A percentile compares a stretch with the other conserved stretches of the same genome.
Evolutionary conservation across 2,113 vertebrate genomes (phyloP).

Genomic region (Otus sunia): DNA sequence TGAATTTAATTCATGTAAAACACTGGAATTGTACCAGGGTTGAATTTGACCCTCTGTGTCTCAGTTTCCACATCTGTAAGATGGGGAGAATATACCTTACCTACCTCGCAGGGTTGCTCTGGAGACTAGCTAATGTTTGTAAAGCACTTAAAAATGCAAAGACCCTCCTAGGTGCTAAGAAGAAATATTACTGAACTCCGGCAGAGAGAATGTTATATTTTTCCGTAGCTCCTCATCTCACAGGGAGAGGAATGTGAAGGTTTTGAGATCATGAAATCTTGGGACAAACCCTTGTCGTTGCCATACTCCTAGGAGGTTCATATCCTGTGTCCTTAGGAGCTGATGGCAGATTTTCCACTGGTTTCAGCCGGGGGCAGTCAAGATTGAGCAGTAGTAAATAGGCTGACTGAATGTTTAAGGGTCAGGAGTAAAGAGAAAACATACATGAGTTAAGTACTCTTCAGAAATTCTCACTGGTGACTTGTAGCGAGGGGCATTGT

Average conservation of each 20-base stretch:
- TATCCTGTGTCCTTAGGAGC: neutral
- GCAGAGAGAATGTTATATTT: constrained; percentile 9
- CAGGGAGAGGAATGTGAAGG: neutral
- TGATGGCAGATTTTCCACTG: neutral
- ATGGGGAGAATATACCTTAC: constrained; percentile 55
- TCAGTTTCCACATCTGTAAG: constrained; percentile 57
- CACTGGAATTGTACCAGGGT: constrained; percentile 56
- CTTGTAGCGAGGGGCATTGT: neutral
- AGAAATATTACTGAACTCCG: constrained; percentile 19
- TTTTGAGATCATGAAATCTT: neutral
- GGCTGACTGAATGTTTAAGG: neutral
- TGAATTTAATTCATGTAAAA: constrained; percentile 30
- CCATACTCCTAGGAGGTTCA: neutral
- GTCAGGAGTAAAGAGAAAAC: neutral
- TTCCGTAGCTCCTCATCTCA: neutral
- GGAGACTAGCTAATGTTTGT: constrained; percentile 53
- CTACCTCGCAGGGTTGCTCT: constrained; percentile 60
- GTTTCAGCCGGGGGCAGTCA: neutral
- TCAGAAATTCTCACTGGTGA: constrained; percentile 31
- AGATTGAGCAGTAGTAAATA: neutral
- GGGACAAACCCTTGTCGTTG: neutral
- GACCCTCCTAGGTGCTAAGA: constrained; percentile 60
- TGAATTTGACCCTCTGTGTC: constrained; percentile 39
- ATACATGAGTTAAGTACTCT: neutral
- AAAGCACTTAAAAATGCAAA: constrained; percentile 67